Percentiles rank a stretch among this genome's conserved stretches.
These are phyloP conservation scores for Neomorphus geoffroyi DNA, from an alignment of 2,797 vertebrate species.

Conservation along the genomic window DNA sequence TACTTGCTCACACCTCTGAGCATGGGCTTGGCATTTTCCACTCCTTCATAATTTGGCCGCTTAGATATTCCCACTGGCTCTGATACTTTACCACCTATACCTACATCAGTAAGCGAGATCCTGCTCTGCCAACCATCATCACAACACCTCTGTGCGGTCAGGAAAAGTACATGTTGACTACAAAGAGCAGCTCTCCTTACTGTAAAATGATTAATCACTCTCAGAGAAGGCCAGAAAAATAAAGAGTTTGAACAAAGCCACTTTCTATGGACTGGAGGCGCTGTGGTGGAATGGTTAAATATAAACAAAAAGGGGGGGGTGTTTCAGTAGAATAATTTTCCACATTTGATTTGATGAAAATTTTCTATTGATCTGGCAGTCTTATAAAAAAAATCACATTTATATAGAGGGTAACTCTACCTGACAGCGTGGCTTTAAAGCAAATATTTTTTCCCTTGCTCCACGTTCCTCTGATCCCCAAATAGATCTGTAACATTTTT, in stretches of 20 bases:
- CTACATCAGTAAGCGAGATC: neutral
- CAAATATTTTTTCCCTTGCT: neutral
- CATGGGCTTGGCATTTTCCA: neutral
- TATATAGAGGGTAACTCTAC: neutral
- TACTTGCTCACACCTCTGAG: neutral
- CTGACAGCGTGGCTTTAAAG: neutral
- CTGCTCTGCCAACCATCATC: slow-evolving; percentile 42
- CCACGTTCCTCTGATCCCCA: neutral
- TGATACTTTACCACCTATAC: neutral
- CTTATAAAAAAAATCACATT: neutral
- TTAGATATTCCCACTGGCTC: neutral
- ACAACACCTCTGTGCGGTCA: slow-evolving; percentile 17
- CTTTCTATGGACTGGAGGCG: neutral
- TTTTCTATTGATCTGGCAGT: neutral
- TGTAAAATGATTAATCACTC: neutral
- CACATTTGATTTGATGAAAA: neutral
- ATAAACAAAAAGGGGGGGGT: neutral
- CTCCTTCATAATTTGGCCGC: neutral
- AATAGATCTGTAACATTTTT: neutral
- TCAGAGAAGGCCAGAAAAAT: slow-evolving; percentile 6
- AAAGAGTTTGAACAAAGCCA: neutral
- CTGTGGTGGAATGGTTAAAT: neutral
- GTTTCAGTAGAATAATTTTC: neutral
- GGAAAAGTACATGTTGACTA: slow-evolving; percentile 11
- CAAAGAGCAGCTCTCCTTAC: neutral